phyloP scores from a whole-genome alignment of 2,113 vertebrate species.

The Phyllopteryx taeniolatus region DNA sequence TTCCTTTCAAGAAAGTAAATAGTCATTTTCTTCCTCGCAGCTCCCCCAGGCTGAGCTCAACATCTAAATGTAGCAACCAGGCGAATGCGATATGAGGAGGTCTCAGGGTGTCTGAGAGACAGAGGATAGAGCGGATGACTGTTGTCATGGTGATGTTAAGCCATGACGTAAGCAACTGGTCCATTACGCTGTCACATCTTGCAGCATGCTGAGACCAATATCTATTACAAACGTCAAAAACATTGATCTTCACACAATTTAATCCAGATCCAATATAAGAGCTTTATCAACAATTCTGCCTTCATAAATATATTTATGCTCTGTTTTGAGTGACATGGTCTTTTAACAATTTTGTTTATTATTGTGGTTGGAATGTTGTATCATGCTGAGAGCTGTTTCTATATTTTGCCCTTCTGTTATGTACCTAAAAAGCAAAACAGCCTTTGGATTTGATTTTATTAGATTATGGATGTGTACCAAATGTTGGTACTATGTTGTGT shows the following conservation, averaged over 20 bases:
- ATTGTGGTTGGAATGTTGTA: background rate
- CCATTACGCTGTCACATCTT: slow-evolving; percentile 64
- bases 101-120: slow-evolving; percentile 40
- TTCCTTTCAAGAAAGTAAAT: slow-evolving; percentile 20
- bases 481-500: background rate
- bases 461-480: background rate
- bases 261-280: background rate
- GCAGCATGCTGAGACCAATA: slow-evolving; percentile 55
- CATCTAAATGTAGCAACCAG: slow-evolving; percentile 60
- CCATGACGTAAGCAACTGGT: slow-evolving; percentile 43
- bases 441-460: background rate
- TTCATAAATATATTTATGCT: background rate
- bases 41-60: slow-evolving; percentile 32
- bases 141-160: slow-evolving; percentile 71
- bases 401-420: background rate
- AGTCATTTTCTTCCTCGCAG: slow-evolving; percentile 11
- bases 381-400: background rate
- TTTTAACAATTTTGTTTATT: background rate
- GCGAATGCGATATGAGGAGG: slow-evolving; percentile 63
- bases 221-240: background rate
- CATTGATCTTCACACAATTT: background rate
- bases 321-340: background rate
- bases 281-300: background rate
- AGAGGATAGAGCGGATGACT: slow-evolving; percentile 38
- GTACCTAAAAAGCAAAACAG: background rate